Evolutionary conservation across 1,140 invertebrate genomes (phyloP).

Genomic region (Parapsyche elsis): DNA sequence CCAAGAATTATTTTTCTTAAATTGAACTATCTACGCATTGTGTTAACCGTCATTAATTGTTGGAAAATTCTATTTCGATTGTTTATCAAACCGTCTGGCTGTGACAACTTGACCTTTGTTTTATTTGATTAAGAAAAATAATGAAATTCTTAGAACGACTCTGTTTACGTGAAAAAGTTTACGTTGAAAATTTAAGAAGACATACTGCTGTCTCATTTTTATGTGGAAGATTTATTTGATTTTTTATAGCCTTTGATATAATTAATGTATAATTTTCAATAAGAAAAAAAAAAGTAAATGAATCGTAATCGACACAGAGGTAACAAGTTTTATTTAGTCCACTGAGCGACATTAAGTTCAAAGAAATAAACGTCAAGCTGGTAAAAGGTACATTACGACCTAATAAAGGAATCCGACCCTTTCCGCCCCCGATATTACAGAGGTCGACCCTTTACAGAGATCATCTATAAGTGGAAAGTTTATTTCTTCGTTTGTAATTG

Average conservation of each 20-base stretch:
- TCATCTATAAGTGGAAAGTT: slow-evolving; percentile 33
- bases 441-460: slow-evolving; percentile 21
- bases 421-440: slow-evolving; percentile 28
- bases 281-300: slow-evolving; percentile 10
- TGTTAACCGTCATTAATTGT: too few species aligned
- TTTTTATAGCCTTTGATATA: too few species aligned
- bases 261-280: not conserved
- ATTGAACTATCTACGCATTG: too few species aligned
- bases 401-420: slow-evolving; percentile 43
- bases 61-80: too few species aligned
- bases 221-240: too few species aligned
- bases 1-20: too few species aligned
- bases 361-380: slow-evolving; percentile 47
- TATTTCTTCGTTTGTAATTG: slow-evolving; percentile 30
- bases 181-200: too few species aligned
- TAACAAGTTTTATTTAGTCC: slow-evolving; percentile 40
- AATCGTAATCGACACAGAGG: not conserved
- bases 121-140: not conserved
- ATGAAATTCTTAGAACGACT: not conserved
- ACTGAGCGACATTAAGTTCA: slow-evolving; percentile 32
- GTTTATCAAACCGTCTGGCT: not conserved
- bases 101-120: not conserved
- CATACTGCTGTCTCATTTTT: too few species aligned
- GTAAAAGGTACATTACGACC: slow-evolving; percentile 46
- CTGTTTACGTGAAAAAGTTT: too few species aligned